Base-by-base conservation (phyloP, 1,140 invertebrate genomes). In the Brachionus sp. region DNA sequence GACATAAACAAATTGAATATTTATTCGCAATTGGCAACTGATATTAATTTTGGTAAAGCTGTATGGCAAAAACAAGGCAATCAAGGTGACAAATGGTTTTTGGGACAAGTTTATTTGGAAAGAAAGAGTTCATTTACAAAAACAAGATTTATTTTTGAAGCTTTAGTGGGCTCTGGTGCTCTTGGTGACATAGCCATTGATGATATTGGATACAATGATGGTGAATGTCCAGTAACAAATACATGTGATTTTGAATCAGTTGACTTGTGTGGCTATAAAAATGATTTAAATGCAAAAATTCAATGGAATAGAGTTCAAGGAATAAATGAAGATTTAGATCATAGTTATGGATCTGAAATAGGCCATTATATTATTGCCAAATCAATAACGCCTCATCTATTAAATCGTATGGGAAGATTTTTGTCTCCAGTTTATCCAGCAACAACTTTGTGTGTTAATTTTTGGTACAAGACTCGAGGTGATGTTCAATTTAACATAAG, bases 231-330 rank as follows among this genome's bases (percentile, higher is more conserved):
- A 29, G n/a, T 12, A 23, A 73, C 82, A 82, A 84, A 84, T 85
- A 23, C 13, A 33, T 78, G 77, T 57, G 50, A 50, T 39, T 78
- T 78, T 57, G 77, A 82, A 44, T 62, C 73, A 25, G 23, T 12
- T 19, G 85, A 84, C 62, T 57, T 78, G 9, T 88, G 88, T 86
- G 87, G 86, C 5, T 88, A 87, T 86, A 85, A 39, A 16, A 87
- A 88, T 84, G 82, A 85, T 29, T 33, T 50, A 10, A 75, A 19
- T 12, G 42, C 19, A 25, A 19, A 93, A 85, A 25, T 75, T 9
- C 6, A 39, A 42, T 75, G 70, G 70, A 35, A 50, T 19, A 10
- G 19, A 78, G 16, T 25, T n/a, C 75, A 78, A 78, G 16, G 19
- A 0, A 78, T 4, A 39, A 33, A 50, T 9, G 16, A 62, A 9